phyloP scores from a whole-genome alignment of 2,888 invertebrate genomes.

The Eupithecia pulchellata region DNA sequence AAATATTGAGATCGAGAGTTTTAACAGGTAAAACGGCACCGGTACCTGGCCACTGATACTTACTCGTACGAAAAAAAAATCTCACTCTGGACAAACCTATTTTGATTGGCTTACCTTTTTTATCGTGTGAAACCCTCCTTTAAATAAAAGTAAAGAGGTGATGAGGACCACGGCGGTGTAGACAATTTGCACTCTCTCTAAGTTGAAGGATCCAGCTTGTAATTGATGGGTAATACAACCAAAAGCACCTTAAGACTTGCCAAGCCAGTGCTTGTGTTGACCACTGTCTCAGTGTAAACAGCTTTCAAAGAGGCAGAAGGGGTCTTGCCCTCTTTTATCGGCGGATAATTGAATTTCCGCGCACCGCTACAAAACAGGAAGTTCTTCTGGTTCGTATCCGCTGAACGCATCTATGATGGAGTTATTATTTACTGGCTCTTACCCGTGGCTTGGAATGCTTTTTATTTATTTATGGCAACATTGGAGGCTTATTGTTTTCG shows the following conservation, averaged over 20 bases:
- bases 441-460: conserved; percentile 25
- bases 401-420: conserved; percentile 66
- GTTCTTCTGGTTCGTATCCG: conserved; percentile 66
- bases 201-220: background rate
- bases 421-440: conserved; percentile 41
- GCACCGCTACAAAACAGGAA: conserved; percentile 78
- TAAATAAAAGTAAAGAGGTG: no score
- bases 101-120: no score
- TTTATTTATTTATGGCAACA: background rate
- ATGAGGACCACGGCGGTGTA: background rate
- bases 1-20: no score
- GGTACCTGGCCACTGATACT: no score
- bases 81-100: no score
- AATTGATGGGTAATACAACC: background rate
- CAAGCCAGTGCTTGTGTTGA: background rate
- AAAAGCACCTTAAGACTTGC: background rate
- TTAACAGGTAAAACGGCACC: no score
- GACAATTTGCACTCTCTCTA: background rate
- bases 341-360: conserved; percentile 82
- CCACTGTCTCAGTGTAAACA: conserved; percentile 25
- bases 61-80: no score
- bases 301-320: conserved; percentile 41
- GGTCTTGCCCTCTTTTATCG: conserved; percentile 73
- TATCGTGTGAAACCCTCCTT: no score
- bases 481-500: background rate